These are phyloP conservation scores for Netelia fuscicornis DNA, from an alignment of 2,888 invertebrate species.

Conservation along the genomic window DNA sequence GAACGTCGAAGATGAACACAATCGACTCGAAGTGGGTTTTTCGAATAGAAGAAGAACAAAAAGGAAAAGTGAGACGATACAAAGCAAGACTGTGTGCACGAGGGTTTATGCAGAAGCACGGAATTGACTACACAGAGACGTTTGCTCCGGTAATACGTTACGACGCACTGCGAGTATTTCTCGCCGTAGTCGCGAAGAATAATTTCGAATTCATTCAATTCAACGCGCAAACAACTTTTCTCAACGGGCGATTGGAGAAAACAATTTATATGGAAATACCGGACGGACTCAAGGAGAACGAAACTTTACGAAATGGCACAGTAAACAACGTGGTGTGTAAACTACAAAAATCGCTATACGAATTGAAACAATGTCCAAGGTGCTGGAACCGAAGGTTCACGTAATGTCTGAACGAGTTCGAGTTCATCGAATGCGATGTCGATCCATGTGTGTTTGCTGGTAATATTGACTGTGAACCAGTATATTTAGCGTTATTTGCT, in stretches of 20 bases:
- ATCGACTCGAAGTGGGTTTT: constrained; percentile 63
- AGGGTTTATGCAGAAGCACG: background rate
- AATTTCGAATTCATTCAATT: constrained; percentile 33
- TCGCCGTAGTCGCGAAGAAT: background rate
- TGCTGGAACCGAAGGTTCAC: constrained; percentile 17
- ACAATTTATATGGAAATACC: constrained; percentile 26
- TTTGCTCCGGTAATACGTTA: constrained; percentile 28
- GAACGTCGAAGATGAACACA: background rate
- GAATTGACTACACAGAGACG: constrained; percentile 6
- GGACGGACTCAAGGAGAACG: background rate
- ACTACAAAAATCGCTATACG: constrained; percentile 19
- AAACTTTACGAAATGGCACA: background rate
- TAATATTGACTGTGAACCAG: too few relatives aligned
- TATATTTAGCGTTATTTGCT: too few relatives aligned
- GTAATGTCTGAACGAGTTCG: constrained; percentile 3
- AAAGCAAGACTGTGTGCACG: constrained; percentile 44
- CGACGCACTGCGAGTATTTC: constrained; percentile 33
- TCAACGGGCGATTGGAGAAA: constrained; percentile 19
- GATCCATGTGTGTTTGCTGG: too few relatives aligned
- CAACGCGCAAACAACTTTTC: constrained; percentile 23
- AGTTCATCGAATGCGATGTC: background rate
- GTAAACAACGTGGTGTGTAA: background rate
- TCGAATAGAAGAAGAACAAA: background rate
- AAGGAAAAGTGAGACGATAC: background rate
- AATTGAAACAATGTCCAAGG: constrained; percentile 20